Base-by-base conservation (phyloP, 2,888 invertebrate genomes). In the Amiota communis region DNA sequence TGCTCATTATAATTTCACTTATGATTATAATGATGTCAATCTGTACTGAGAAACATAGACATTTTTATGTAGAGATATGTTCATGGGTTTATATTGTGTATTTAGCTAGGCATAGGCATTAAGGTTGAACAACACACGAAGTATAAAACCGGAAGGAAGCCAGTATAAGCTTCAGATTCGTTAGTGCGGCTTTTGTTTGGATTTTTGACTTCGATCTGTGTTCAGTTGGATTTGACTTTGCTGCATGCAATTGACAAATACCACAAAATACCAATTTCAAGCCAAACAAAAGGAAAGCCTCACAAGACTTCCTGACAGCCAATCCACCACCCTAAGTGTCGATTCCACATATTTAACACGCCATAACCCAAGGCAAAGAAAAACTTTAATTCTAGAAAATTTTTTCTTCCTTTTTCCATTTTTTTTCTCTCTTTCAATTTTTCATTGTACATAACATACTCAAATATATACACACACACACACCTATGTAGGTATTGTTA, bases 101-200 rank as follows among this genome's bases (percentile, higher is more conserved):
- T 53, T 53, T 53, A 53, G 8, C 15, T 13, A 59, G 12, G n/a
- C 46, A 23, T 23, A n/a, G n/a, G n/a, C 3, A 23, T 23, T 23
- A 23, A 2, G 23, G 23, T 23, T 23, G 23, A 23, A 23, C 23
- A 46, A 11, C 46, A 36, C 23, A 63, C 13, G 46, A 63, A 63
- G 23, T 10, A n/a, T 63, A 76, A 76, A 76, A 48, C 74, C 77
- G 80, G 81, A 77, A 80, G 81, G 73, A 79, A 77, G 74, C 23
- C 23, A 53, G 53, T 17, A 10, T 8, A 59, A 23, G 63, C 23
- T 20, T 13, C 15, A 53, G 13, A 53, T 53, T 13, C 53, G 53
- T 53, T 53, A 12, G 53, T n/a, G n/a, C 13, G n/a, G 53, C 8
- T n/a, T 51, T 12, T 72, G 64, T 73, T 76, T 73, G 12, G 77